Base-by-base conservation (phyloP, 1,140 invertebrate species). In the Wiebesia pumilae region DNA sequence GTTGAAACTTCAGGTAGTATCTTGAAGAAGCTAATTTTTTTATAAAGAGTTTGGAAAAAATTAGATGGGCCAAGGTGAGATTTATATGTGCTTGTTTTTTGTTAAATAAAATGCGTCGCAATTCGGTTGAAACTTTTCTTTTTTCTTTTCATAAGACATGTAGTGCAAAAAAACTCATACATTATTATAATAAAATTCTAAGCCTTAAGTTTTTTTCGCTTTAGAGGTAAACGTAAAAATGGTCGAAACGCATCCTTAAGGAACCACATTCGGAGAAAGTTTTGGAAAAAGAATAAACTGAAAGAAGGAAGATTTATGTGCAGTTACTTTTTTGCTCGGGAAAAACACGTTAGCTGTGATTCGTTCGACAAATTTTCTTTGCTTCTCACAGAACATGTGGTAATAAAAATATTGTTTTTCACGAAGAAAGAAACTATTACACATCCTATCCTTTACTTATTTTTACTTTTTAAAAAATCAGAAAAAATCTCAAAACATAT, bases 151-250 rank as follows among this genome's bases (percentile, higher is more conserved):
- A 40, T 16, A 24, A 12, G 69, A 40, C 69, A 73, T 35, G 69
- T 73, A 73, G n/a, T 73, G 35, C 35, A 82, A 82, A 82, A 71
- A 71, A 71, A 67, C 38, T 40, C 7, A 40, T 43, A 82, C 47
- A 82, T 83, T 75, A 75, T 83, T 83, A 83, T 73, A 83, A 73
- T 79, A 58, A 58, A 79, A 79, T 54, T 58, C 47, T 54, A 33
- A 54, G 10, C 77, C 47, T 79, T 79, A 35, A 54, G 51, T 79
- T 77, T 58, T 78, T 40, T 65, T 4, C 35, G 43, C 73, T 58
- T 7, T 40, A 69, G 78, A n/a, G 47, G n/a, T 58, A 62, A 58
- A 33, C 10, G 75, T 77, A 77, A 77, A 77, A 77, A 77, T 77
- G 40, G 24, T 77, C 10, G 75, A 47, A 77, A 47, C 33, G 80